Evolutionary conservation across 2,113 vertebrate species (phyloP).

Genomic region (Ursus arctos): DNA sequence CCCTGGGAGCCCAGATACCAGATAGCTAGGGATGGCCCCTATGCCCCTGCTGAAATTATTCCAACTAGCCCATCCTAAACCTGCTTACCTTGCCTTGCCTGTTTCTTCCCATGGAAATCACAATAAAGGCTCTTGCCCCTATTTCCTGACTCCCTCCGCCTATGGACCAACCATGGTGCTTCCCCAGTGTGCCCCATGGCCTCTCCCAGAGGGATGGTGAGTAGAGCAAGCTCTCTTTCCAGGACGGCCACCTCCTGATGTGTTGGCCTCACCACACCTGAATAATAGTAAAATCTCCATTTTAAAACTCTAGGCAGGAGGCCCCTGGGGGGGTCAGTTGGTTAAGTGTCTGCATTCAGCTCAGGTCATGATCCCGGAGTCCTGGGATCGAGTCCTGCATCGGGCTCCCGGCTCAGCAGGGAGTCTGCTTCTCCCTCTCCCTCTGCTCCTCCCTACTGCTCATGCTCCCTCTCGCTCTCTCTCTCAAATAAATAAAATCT

Average conservation of each 20-base stretch:
- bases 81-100: background rate
- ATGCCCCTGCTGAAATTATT: background rate
- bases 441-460: no score
- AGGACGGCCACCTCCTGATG: background rate
- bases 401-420: no score
- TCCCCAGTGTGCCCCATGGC: accelerated
- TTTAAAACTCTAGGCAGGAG: background rate
- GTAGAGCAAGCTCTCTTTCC: background rate
- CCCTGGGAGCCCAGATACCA: background rate
- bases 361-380: no score
- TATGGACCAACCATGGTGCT: background rate
- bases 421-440: no score
- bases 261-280: background rate
- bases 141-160: background rate
- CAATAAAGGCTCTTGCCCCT: background rate
- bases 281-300: background rate
- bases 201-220: background rate
- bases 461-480: no score
- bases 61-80: background rate
- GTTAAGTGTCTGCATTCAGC: no score
- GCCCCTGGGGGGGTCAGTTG: no score
- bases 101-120: background rate
- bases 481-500: background rate
- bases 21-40: background rate
- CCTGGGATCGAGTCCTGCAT: no score